Evolutionary conservation across 2,888 invertebrate species (phyloP), one percentile per base, ranked within the genome.

Genomic region (Clanis bilineata): DNA sequence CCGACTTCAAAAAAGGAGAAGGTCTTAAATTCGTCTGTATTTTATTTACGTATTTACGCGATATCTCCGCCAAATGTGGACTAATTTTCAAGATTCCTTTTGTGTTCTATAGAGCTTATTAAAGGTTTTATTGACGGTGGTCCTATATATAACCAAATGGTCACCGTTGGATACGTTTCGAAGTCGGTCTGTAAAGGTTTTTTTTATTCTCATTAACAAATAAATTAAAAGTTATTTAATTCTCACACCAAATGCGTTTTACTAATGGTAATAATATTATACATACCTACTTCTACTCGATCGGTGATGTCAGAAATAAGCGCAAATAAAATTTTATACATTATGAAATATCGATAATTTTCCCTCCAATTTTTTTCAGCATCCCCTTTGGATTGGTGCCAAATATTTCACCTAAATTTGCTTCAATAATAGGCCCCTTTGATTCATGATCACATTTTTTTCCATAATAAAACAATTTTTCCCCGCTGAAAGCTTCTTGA

Each of bases 391-490:
- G 75, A 68, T 56, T 51, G 44, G 61, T 39, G 74, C 78, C 77
- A 78, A 74, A 73, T 71, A 72, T 70, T 69, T 71, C 71, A 69
- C 69, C 66, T 60, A 68, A 73, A 75, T 74, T 73, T 75, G 64
- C 69, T 63, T 70, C 73, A 66, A 66, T 71, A 74, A 71, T 69
- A 71, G 71, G 64, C 58, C 62, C 59, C 62, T 69, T 71, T 75
- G 73, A 74, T 75, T 74, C 67, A 77, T 64, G 66, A 59, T 64
- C 62, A 63, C 64, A 67, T 69, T 69, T 70, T 68, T 64, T 65
- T 66, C 57, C 62, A 65, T 71, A 71, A 69, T 61, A 61, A 61
- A 61, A 54, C 69, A 64, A 62, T 68, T 68, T 69, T 65, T 67
- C 41, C 60, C 15, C 63, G 64, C 57, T 59, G 63, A 63, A 65